A percentile compares a stretch with the other conserved stretches of the same genome.
phyloP scores from a whole-genome alignment of 2,888 invertebrate genomes.

The Didymodactylos carnosus region DNA sequence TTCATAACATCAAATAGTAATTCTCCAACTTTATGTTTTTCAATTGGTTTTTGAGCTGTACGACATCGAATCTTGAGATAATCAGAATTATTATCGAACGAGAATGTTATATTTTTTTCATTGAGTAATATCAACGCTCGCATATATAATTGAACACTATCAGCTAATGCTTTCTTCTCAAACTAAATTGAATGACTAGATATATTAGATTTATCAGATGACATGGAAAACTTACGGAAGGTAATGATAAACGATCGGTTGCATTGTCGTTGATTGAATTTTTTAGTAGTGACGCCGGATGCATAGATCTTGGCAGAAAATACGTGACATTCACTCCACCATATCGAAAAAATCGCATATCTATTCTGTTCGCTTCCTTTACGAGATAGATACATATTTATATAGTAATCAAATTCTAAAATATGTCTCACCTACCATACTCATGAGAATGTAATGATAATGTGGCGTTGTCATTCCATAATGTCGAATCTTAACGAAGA shows the following conservation, averaged over 20 bases:
- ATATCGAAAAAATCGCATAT: conserved; percentile 76
- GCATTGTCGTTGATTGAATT: background rate
- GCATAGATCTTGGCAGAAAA: conserved; percentile 56
- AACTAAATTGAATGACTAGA: background rate
- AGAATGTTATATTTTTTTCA: background rate
- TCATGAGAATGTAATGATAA: conserved; percentile 29
- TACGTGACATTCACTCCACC: conserved; percentile 87
- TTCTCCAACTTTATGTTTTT: background rate
- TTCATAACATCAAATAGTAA: background rate
- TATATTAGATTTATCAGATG: background rate
- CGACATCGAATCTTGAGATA: background rate
- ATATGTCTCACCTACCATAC: conserved; percentile 21
- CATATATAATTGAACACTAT: background rate
- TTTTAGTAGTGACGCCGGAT: no score
- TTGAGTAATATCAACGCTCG: background rate
- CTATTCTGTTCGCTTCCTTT: conserved; percentile 72
- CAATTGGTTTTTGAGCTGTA: background rate
- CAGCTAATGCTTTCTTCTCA: background rate
- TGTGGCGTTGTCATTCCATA: conserved; percentile 32
- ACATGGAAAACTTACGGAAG: background rate
- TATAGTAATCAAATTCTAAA: background rate
- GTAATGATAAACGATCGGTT: background rate
- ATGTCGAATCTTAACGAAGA: conserved; percentile 23
- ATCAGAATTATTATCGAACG: background rate
- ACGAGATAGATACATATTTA: conserved; percentile 1